These are phyloP conservation scores for Tetrax tetrax DNA, from an alignment of 2,113 vertebrate species.

Conservation along the genomic window DNA sequence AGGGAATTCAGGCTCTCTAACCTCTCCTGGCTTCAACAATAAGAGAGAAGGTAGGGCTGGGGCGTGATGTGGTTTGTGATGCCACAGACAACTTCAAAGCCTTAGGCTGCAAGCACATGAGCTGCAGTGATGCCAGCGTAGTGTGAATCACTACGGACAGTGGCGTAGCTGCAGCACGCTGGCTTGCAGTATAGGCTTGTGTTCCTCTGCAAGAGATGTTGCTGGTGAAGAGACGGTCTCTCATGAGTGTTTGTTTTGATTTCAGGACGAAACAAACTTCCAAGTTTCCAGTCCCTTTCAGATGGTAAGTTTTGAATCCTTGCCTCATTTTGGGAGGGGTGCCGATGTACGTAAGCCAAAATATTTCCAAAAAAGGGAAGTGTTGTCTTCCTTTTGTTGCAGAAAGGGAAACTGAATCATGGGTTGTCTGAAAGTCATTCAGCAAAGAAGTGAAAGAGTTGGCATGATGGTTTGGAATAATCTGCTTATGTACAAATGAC, in stretches of 20 bases:
- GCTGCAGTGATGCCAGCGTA: neutral
- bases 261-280: slow-evolving; percentile 83
- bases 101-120: neutral
- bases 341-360: neutral
- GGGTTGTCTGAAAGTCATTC: neutral
- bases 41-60: neutral
- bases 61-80: neutral
- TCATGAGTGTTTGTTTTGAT: slow-evolving; percentile 21
- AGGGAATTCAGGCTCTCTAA: neutral
- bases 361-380: neutral
- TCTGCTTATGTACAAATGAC: neutral
- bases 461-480: neutral
- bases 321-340: neutral
- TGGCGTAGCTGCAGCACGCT: neutral
- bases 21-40: neutral
- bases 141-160: neutral
- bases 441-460: neutral
- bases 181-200: neutral
- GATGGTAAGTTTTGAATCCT: slow-evolving; percentile 80
- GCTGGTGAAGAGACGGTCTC: neutral
- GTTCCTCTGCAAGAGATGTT: neutral
- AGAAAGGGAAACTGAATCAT: neutral
- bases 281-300: slow-evolving; percentile 83
- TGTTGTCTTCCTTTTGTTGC: neutral
- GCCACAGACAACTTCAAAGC: neutral